Conservation (phyloP, 1,140 invertebrate species). For the Orussus abietinus region DNA sequence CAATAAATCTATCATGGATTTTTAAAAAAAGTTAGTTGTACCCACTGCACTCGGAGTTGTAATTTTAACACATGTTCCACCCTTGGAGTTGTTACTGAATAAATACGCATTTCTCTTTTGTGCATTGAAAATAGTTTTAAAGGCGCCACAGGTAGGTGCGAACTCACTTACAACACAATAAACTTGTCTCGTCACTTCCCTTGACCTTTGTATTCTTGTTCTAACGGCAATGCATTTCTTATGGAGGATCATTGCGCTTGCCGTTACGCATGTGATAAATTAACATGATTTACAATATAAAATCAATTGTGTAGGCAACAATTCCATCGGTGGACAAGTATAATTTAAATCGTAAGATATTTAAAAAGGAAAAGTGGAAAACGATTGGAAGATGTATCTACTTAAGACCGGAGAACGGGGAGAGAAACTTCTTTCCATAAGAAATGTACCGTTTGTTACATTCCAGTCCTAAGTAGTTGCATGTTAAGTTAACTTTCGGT, state of each 20-base stretch:
- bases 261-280: conserved; percentile 20
- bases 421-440: conserved; percentile 37
- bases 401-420: conserved; percentile 40
- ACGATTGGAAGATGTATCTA: conserved; percentile 35
- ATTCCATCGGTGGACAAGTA: conserved; percentile 44
- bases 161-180: conserved; percentile 34
- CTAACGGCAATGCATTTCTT: conserved; percentile 50
- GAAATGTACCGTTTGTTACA: conserved; percentile 46
- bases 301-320: conserved; percentile 21
- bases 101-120: conserved; percentile 17
- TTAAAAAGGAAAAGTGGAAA: conserved; percentile 10
- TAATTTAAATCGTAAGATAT: conserved; percentile 10
- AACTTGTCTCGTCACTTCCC: conserved; percentile 24
- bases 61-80: conserved; percentile 37
- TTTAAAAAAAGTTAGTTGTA: neutral
- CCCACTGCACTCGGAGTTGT: too few relatives aligned
- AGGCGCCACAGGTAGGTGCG: conserved; percentile 41
- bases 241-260: conserved; percentile 43
- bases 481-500: conserved; percentile 28
- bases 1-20: too few relatives aligned
- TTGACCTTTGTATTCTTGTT: conserved; percentile 12
- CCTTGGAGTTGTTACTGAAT: conserved; percentile 41
- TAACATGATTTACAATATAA: conserved; percentile 5
- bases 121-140: conserved; percentile 23
- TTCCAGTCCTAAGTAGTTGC: conserved; percentile 50